A percentile compares a stretch with the other conserved stretches of the same genome.
phyloP scores from a whole-genome alignment of 2,888 invertebrate genomes.

The Allophyes oxyacanthae region DNA sequence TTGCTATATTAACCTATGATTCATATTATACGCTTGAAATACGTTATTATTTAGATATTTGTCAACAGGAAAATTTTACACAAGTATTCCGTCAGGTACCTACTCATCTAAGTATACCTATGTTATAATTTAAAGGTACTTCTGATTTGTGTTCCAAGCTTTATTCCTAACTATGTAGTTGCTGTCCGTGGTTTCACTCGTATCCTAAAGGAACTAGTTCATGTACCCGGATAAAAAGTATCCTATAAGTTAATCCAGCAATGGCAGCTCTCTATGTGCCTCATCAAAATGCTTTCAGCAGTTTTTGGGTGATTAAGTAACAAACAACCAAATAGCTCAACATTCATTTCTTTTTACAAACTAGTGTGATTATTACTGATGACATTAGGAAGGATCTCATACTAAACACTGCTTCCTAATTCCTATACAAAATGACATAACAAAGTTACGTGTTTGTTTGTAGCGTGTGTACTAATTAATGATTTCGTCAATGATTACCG shows the following conservation, averaged over 20 bases:
- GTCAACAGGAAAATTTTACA: slow-evolving; percentile 60
- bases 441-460: slow-evolving; percentile 44
- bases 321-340: too few relatives aligned
- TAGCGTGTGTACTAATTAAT: slow-evolving; percentile 64
- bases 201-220: too few relatives aligned
- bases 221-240: too few relatives aligned
- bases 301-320: too few relatives aligned
- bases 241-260: too few relatives aligned
- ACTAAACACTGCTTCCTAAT: slow-evolving; percentile 15
- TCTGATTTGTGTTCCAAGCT: neutral
- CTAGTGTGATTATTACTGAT: slow-evolving; percentile 5
- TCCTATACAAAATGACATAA: slow-evolving; percentile 28
- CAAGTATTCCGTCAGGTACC: slow-evolving; percentile 4
- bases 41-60: slow-evolving; percentile 18
- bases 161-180: neutral
- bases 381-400: neutral
- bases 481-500: slow-evolving; percentile 74
- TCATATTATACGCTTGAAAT: slow-evolving; percentile 35
- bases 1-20: slow-evolving; percentile 18
- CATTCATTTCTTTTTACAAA: too few relatives aligned
- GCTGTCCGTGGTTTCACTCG: too few relatives aligned
- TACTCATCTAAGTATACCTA: too few relatives aligned
- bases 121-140: too few relatives aligned
- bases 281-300: too few relatives aligned
- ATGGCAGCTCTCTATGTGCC: too few relatives aligned